These are phyloP conservation scores for Phrixothrix hirtus DNA, from an alignment of 2,888 invertebrate genomes.

Conservation along the genomic window DNA sequence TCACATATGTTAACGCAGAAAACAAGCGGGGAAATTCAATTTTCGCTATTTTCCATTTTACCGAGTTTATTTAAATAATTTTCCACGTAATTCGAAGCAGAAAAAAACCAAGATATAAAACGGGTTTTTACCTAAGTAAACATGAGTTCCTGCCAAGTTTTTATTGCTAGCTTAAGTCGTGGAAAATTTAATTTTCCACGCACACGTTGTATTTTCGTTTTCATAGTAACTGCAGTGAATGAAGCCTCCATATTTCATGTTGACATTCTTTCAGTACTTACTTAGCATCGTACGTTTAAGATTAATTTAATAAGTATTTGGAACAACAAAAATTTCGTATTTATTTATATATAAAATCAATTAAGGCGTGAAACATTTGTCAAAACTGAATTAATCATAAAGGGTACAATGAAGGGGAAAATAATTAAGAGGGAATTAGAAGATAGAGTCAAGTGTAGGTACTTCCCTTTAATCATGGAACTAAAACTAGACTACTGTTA, in stretches of 20 bases:
- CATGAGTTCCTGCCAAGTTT: neutral
- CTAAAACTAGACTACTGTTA: neutral
- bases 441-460: neutral
- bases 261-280: neutral
- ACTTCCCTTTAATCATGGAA: neutral
- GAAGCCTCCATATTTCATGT: neutral
- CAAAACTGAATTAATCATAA: neutral
- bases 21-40: too few species aligned
- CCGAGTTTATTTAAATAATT: too few species aligned
- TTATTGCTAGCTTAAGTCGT: neutral
- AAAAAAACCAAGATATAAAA: too few species aligned
- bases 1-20: too few species aligned
- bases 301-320: too few species aligned
- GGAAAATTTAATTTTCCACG: neutral
- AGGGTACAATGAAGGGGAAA: neutral
- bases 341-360: too few species aligned
- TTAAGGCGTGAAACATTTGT: too few species aligned
- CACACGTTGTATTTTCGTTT: neutral
- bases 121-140: neutral
- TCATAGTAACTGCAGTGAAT: neutral
- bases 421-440: neutral
- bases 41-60: too few species aligned
- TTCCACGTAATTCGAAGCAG: too few species aligned
- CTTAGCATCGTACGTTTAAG: neutral
- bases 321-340: too few species aligned